Evolutionary conservation across 2,113 vertebrate genomes (phyloP), one percentile per base, ranked within the genome.

Genomic region (Pygathrix nemaeus): DNA sequence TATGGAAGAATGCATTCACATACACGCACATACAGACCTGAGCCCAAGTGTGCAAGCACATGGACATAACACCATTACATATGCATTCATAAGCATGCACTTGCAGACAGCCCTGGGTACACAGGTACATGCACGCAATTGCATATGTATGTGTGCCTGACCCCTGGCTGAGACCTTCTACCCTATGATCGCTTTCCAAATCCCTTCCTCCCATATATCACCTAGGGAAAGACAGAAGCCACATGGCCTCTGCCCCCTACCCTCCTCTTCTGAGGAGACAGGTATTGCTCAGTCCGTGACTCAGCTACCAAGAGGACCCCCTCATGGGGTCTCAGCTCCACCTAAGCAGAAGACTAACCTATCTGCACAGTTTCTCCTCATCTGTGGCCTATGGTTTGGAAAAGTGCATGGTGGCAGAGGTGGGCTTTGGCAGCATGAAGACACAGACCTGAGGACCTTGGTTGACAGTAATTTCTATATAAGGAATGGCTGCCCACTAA

Each of bases 71-170:
- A 70, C 3, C 32, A 48, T 38, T 13, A 5, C 7, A 3, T 4
- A 2, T n/a, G 7, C 4, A 43, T 32, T 91, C 27, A 52, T 6
- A 66, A 2, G 12, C 25, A 5, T 9, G 3, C 0, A 35, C 23
- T 21, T 45, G 25, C 14, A 38, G 32, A 66, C 30, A 32, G 5
- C 66, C 9, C 5, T 8, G 1, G 13, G 20, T 25, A 38, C 66
- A 25, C 72, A 93, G 20, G 30, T 7, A 38, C 6, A 40, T 1
- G 23, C 12, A 50, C 1, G 3, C 66, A 43, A 50, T 66, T 7
- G 43, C 7, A 4, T 2, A 45, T 11, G 2, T 30, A 43, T 2
- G 0, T 59, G n/a, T 40, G 64, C 4, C 1, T 32, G 32, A 43
- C 40, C 72, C 43, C 45, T 68, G 17, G 6, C 23, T 35, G 27